phyloP scores from a whole-genome alignment of 2,888 invertebrate species.

The Rhamnusium bicolor region DNA sequence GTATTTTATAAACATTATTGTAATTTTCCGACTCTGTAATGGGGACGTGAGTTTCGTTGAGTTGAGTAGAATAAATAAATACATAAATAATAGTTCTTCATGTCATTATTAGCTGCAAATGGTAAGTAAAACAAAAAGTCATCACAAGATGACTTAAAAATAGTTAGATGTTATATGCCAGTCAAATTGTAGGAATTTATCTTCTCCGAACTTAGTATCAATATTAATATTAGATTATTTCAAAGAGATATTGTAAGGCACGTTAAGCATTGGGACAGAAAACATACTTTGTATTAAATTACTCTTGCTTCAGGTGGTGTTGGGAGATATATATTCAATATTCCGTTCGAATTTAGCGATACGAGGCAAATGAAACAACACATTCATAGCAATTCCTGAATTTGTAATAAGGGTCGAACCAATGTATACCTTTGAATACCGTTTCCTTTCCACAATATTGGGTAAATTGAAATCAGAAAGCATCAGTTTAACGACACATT shows the following conservation, averaged over 20 bases:
- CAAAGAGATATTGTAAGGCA: conserved; percentile 6
- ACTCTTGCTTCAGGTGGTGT: conserved; percentile 1
- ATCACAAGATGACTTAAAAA: background rate
- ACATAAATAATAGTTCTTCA: too few relatives aligned
- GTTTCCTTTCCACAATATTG: background rate
- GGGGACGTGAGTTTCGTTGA: too few relatives aligned
- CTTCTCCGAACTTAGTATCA: background rate
- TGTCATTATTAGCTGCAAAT: background rate
- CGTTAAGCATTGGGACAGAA: conserved; percentile 9
- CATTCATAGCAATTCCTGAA: conserved; percentile 1
- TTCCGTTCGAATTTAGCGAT: conserved; percentile 18
- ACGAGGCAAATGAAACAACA: conserved; percentile 25
- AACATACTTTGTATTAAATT: conserved; percentile 34
- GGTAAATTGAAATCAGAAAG: background rate
- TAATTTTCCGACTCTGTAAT: too few relatives aligned
- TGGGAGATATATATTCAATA: conserved; percentile 16
- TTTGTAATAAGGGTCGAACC: conserved; percentile 1
- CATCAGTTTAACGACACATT: background rate
- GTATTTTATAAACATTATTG: too few relatives aligned
- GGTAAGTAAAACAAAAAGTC: too few relatives aligned
- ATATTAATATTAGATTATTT: conserved; percentile 24
- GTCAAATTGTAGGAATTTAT: background rate
- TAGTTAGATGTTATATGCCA: background rate
- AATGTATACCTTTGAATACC: conserved; percentile 1
- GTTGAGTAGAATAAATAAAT: too few relatives aligned